phyloP scores from a whole-genome alignment of 2,888 invertebrate genomes.

The Lamellibrachia columna region DNA sequence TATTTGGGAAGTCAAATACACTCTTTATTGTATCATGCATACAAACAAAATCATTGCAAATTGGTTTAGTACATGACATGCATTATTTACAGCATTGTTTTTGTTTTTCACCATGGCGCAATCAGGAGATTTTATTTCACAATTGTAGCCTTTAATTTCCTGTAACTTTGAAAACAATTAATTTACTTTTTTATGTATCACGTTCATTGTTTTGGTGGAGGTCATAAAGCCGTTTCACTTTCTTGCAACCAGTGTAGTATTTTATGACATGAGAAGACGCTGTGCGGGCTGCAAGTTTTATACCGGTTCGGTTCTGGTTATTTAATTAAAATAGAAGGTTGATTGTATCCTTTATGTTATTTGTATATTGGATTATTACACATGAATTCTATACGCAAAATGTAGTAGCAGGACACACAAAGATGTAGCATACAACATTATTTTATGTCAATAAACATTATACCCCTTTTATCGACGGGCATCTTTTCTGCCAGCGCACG shows the following conservation, averaged over 20 bases:
- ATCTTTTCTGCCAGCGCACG: not conserved
- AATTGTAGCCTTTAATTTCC: not conserved
- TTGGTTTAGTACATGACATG: too few relatives aligned
- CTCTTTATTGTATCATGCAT: too few relatives aligned
- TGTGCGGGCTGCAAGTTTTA: conserved; percentile 2
- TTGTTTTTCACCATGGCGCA: too few relatives aligned
- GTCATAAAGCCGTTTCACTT: not conserved
- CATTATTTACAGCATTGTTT: too few relatives aligned
- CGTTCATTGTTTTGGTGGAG: not conserved
- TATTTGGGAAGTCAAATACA: too few relatives aligned
- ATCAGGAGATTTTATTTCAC: not conserved
- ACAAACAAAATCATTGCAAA: too few relatives aligned
- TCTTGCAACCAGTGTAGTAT: not conserved
- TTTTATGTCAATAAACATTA: not conserved
- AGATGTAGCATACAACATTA: not conserved
- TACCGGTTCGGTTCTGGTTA: not conserved
- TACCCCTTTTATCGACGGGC: conserved; percentile 17
- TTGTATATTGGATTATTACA: not conserved
- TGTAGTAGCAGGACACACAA: not conserved
- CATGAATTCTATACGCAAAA: not conserved
- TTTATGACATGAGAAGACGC: not conserved
- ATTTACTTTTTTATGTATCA: not conserved
- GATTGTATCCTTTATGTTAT: conserved; percentile 17
- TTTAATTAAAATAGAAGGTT: not conserved
- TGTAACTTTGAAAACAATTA: not conserved